phyloP scores from a whole-genome alignment of 1,140 invertebrate genomes.

The Drosophila auraria region DNA sequence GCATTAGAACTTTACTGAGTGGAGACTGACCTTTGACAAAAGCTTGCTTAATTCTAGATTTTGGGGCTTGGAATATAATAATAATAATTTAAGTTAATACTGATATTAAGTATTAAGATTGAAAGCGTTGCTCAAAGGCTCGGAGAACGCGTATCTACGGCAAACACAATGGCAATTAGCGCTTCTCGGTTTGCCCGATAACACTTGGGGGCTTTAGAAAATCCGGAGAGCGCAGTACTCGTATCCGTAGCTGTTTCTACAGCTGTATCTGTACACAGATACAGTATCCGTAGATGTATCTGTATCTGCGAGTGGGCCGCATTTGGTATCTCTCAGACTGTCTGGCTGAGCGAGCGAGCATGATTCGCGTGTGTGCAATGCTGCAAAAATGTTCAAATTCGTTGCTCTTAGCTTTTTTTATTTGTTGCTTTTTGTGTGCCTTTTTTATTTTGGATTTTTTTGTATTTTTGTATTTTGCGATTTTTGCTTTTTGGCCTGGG shows the following conservation, averaged over 20 bases:
- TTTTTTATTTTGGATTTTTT: constrained; percentile 22
- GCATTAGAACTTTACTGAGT: too few species aligned
- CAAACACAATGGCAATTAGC: constrained; percentile 58
- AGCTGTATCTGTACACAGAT: constrained; percentile 12
- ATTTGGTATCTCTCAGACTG: constrained; percentile 64
- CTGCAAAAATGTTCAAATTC: constrained; percentile 81
- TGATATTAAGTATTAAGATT: too few species aligned
- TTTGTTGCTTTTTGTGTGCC: constrained; percentile 26
- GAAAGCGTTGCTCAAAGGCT: constrained; percentile 7
- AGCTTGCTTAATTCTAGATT: too few species aligned
- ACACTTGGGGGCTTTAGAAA: constrained; percentile 49
- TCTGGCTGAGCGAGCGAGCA: constrained; percentile 68
- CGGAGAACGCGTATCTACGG: constrained; percentile 17
- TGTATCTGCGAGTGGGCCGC: constrained; percentile 61
- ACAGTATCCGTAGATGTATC: constrained; percentile 29
- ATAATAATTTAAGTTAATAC: too few species aligned
- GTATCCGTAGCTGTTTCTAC: constrained; percentile 24
- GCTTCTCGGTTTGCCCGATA: constrained; percentile 58
- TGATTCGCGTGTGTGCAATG: constrained; percentile 81
- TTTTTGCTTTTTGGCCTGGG: constrained; percentile 64
- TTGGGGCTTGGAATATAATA: too few species aligned
- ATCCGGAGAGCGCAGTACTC: constrained; percentile 27
- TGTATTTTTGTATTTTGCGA: constrained; percentile 12
- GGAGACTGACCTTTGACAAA: too few species aligned
- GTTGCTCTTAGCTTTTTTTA: constrained; percentile 53